Percentiles rank a stretch among this genome's conserved stretches.
phyloP scores from a whole-genome alignment of 53 echinoderm and acorn worm species.

The Actinopyga echinites region DNA sequence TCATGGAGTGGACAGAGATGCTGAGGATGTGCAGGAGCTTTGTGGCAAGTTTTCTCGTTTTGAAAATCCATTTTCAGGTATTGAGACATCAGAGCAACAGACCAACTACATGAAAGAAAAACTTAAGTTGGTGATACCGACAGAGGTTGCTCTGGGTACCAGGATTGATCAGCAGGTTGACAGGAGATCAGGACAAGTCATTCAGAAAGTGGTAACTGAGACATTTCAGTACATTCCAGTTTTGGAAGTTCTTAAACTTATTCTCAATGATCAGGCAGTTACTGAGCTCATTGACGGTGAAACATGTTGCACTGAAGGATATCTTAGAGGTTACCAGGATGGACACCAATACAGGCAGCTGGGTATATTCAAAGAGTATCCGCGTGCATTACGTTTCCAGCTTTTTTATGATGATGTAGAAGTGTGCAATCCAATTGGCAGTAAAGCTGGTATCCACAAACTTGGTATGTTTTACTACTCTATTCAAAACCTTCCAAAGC shows the following conservation, averaged over 20 bases:
- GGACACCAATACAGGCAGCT: conserved; percentile 51
- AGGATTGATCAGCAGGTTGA: conserved; percentile 58
- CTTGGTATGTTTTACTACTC: conserved; percentile 53
- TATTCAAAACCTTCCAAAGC: conserved; percentile 59
- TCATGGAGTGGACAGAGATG: conserved; percentile 40
- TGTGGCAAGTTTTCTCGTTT: conserved; percentile 26
- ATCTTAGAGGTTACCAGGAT: conserved; percentile 48
- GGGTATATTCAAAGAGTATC: conserved; percentile 49
- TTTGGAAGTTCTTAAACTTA: conserved; percentile 42
- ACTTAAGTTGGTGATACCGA: conserved; percentile 40
- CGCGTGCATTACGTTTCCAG: conserved; percentile 47
- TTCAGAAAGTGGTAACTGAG: conserved; percentile 60
- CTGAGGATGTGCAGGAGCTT: conserved; percentile 58
- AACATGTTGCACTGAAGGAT: background rate
- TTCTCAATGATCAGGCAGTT: conserved; percentile 11
- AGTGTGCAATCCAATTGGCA: conserved; percentile 55
- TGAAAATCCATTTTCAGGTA: conserved; percentile 58
- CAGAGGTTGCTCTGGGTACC: conserved; percentile 42
- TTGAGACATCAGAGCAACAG: conserved; percentile 62
- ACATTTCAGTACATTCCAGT: conserved; percentile 68
- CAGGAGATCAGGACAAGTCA: conserved; percentile 33
- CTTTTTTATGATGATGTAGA: conserved; percentile 69
- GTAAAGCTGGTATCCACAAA: conserved; percentile 57
- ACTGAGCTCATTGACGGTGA: conserved; percentile 41
- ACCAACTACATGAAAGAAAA: conserved; percentile 51